Percentiles rank a stretch among this genome's conserved stretches.
Evolutionary conservation across 2,888 invertebrate species (phyloP).

Genomic region (Catotricha subobsoleta): DNA sequence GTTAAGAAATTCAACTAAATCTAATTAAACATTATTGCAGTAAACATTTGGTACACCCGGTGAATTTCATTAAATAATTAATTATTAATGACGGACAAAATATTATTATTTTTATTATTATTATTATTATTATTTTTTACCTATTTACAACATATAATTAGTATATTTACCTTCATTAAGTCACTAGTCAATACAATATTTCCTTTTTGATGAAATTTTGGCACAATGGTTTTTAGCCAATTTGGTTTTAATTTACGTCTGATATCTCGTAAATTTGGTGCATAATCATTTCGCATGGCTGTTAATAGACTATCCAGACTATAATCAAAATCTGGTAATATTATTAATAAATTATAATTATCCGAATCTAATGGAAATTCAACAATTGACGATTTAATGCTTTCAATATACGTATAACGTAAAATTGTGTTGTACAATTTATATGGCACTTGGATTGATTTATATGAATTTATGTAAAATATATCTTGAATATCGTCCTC

Average conservation of each 20-base stretch:
- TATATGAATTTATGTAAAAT: constrained; percentile 29
- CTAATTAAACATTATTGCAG: no score
- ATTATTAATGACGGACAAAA: no score
- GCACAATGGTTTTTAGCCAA: constrained; percentile 58
- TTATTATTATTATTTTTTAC: no score
- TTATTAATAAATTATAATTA: constrained; percentile 55
- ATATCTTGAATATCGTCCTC: constrained; percentile 18
- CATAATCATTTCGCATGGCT: constrained; percentile 36
- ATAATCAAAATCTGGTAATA: constrained; percentile 48
- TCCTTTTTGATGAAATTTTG: constrained; percentile 62
- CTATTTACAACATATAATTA: no score
- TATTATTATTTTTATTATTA: no score
- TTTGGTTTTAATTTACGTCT: constrained; percentile 48
- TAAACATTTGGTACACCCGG: no score
- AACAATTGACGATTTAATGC: constrained; percentile 50
- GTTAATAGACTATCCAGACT: constrained; percentile 45
- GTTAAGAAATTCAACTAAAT: no score
- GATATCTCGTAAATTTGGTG: constrained; percentile 43
- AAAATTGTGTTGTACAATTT: constrained; percentile 62
- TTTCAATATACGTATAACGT: constrained; percentile 55
- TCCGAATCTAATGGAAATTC: constrained; percentile 65
- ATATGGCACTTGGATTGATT: constrained; percentile 39
- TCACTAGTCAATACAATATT: constrained; percentile 64
- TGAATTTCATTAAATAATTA: no score
- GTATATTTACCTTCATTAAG: constrained; percentile 50